Evolutionary conservation across 2,113 vertebrate genomes (phyloP).

Genomic region (Tenebrosternarchus preto): DNA sequence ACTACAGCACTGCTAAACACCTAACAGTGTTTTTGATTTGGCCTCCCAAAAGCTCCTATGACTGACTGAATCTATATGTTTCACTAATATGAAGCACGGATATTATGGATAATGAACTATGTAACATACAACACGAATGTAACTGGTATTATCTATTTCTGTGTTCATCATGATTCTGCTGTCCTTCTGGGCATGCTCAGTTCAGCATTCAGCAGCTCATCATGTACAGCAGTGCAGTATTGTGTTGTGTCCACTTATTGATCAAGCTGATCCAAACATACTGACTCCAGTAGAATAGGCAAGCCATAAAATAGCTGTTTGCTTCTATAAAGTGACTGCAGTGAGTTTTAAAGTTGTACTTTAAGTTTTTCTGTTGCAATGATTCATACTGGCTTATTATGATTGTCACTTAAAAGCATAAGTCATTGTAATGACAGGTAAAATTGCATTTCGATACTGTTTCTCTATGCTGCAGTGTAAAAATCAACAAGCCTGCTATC

Average conservation of each 20-base stretch:
- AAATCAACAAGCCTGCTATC: background rate
- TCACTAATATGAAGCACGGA: background rate
- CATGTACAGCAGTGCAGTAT: conserved; percentile 6
- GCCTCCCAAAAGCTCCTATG: background rate
- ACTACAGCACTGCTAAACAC: background rate
- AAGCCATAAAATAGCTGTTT: background rate
- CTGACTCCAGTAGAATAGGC: background rate
- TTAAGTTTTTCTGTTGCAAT: background rate
- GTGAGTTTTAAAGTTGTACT: background rate
- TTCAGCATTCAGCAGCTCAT: conserved; percentile 11
- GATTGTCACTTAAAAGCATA: background rate
- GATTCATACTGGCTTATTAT: background rate
- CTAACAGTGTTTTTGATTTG: no score
- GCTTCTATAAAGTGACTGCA: background rate
- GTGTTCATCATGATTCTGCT: background rate
- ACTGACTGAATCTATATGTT: background rate
- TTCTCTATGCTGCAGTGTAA: background rate
- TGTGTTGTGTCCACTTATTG: conserved; percentile 13
- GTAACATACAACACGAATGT: background rate
- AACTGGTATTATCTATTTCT: conserved; percentile 3
- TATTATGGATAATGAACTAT: background rate
- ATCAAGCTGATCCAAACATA: conserved; percentile 14
- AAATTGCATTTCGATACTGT: background rate
- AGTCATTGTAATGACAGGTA: conserved; percentile 10
- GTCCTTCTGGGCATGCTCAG: conserved; percentile 24